Base-by-base conservation (phyloP, 2,113 vertebrate species). In the Microcebus lehilahytsara region DNA sequence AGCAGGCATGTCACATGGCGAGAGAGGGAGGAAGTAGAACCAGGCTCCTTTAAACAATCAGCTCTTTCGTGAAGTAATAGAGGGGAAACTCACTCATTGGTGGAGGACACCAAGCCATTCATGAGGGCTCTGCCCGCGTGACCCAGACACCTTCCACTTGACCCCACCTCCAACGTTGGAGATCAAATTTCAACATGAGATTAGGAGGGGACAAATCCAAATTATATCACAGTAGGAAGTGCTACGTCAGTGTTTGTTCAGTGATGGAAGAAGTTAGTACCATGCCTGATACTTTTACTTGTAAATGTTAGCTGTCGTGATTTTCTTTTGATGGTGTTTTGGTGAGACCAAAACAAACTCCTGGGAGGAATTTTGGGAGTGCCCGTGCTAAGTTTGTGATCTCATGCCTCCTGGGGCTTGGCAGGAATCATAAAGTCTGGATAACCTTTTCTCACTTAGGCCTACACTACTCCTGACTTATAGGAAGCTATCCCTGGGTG, bases 341-440 rank as follows among this genome's bases (percentile, higher is more conserved):
- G 84, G 49, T 62, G 60, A 67, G 25, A 32, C 46, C 42, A 62
- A 16, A 71, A 37, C 37, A 62, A 2, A 60, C n/a, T 91, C 42
- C 51, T 23, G 20, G n/a, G 90, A 83, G 46, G 64, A 30, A 53
- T 85, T 97, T 78, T 22, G 25, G 67, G 67, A 86, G 46, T n/a
- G 22, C 13, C 9, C n/a, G 23, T 51, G 46, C 19, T 62, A 22
- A 67, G 20, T 60, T 34, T 92, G 46, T 17, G 1, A 12, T 16
- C 16, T 78, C 42, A 2, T 23, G 12, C 32, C 23, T 85, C 67
- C 78, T 22, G 69, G 40, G 46, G 56, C 46, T 37, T 49, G 75
- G 49, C 1, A 16, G 32, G 58, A 32, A 30, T 85, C 77, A n/a
- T 66, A 27, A 79, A 69, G 53, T 46, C 40, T 37, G 66, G 66